Evolutionary conservation across 2,888 invertebrate species (phyloP), one percentile per base, ranked within the genome.

Genomic region (Ditylenchus weischeri): DNA sequence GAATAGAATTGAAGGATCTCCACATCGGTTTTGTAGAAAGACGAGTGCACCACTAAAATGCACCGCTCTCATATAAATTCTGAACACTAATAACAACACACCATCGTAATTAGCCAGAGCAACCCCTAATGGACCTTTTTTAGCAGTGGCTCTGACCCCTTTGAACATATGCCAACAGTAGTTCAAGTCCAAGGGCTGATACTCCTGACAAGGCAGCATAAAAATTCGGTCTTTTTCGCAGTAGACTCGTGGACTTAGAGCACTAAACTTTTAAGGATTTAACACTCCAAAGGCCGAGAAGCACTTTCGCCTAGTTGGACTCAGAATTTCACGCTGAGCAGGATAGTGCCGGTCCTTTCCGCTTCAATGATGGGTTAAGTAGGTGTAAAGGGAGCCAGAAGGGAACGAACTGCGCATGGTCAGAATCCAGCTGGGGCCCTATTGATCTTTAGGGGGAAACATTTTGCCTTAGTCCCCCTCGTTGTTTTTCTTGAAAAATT

Each of bases 1-100:
- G 70, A 35, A 38, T 68, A 68, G 48, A 68, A 70, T 23, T 68
- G 35, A 15, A 68, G 23, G n/a, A 68, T 64, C 7, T 64, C 68
- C n/a, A 62, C 43, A 3, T 70, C 50, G 23, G 47, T 23, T 49
- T 70, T 71, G 21, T 38, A 47, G 48, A 68, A 68, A n/a, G 68
- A 69, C 18, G 70, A 70, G 21, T 68, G 68, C 0, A 43, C 35
- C n/a, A 68, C 68, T 68, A 48, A 47, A 68, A 70, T 35, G 19
- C 47, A 13, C 23, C 1, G 13, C 23, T 51, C 1, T 29, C 6
- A 4, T 18, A 19, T 50, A 50, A 19, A 4, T 50, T 50, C 4
- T 19, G 23, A 62, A 57, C 4, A 35, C 11, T 60, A 35, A 36
- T 43, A n/a, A 50, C n/a, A 19, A 23, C 67, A 5, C 19, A 67